Percentiles rank a stretch among this genome's conserved stretches.
phyloP scores from a whole-genome alignment of 2,888 invertebrate genomes.

The Plusia festucae region DNA sequence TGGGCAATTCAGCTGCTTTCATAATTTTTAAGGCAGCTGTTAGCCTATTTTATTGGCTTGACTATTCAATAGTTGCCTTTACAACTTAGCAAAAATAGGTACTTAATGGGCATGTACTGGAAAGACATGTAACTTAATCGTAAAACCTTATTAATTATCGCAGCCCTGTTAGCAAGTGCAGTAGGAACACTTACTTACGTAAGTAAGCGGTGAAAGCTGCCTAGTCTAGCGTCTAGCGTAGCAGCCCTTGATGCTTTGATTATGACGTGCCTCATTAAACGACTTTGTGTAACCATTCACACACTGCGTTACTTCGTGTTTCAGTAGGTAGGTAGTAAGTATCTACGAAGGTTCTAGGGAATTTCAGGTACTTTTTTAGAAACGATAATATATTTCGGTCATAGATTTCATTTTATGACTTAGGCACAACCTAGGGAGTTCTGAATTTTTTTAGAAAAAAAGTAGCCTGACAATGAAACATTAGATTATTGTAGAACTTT shows the following conservation, averaged over 20 bases:
- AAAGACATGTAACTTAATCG: neutral
- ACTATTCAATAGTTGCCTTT: neutral
- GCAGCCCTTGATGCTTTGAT: slow-evolving; percentile 53
- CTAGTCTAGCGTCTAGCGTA: slow-evolving; percentile 52
- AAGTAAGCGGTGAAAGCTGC: slow-evolving; percentile 60
- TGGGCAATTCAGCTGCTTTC: neutral
- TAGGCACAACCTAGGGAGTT: too few species aligned
- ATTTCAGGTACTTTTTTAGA: too few species aligned
- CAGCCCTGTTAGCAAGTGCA: slow-evolving; percentile 38
- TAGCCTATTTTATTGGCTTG: neutral
- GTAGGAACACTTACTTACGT: slow-evolving; percentile 42
- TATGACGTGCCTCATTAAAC: slow-evolving; percentile 51
- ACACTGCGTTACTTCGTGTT: neutral
- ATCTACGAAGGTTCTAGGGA: neutral
- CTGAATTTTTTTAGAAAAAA: too few species aligned
- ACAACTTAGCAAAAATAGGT: neutral
- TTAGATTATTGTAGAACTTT: too few species aligned
- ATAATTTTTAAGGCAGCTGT: slow-evolving; percentile 5
- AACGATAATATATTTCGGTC: too few species aligned
- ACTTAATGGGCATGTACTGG: neutral
- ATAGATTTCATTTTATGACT: too few species aligned
- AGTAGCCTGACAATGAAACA: too few species aligned
- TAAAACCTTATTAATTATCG: slow-evolving; percentile 31
- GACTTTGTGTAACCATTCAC: slow-evolving; percentile 27
- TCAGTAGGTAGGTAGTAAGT: too few species aligned